A percentile compares a stretch with the other conserved stretches of the same genome.
Evolutionary conservation across 2,113 vertebrate genomes (phyloP).

Genomic region (Rafetus swinhoei): DNA sequence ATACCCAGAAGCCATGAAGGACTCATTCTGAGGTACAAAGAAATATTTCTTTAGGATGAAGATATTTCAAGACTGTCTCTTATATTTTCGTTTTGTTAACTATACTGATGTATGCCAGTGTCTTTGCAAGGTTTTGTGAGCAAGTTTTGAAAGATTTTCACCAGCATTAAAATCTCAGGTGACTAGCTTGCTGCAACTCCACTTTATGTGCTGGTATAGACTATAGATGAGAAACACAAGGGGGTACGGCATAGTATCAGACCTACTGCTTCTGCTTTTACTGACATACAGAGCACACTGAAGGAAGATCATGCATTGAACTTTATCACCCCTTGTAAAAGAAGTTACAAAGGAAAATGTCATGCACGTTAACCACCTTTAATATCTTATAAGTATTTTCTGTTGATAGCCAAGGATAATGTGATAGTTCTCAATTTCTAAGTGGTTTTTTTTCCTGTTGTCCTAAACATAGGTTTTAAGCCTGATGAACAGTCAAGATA

Average conservation of each 20-base stretch:
- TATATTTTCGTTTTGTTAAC: neutral
- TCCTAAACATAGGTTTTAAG: neutral
- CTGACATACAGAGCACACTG: neutral
- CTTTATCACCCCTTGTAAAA: conserved; percentile 4
- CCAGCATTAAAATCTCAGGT: neutral
- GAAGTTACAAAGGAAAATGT: conserved; percentile 21
- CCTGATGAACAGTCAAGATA: neutral
- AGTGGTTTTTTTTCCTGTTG: neutral
- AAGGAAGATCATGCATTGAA: neutral
- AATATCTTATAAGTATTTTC: conserved; percentile 28
- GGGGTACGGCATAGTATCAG: neutral
- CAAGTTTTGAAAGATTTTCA: neutral
- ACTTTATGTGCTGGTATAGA: neutral
- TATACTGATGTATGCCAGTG: neutral
- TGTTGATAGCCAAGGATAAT: conserved; percentile 21
- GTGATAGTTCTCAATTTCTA: conserved; percentile 27
- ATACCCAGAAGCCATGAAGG: neutral
- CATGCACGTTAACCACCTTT: conserved; percentile 42
- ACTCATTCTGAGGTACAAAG: neutral
- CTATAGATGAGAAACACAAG: neutral
- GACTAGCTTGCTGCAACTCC: neutral
- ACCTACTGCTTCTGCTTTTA: conserved; percentile 6
- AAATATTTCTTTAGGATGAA: neutral
- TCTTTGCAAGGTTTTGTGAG: neutral
- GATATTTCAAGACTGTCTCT: neutral